Evolutionary conservation across 2,888 invertebrate species (phyloP), one percentile per base, ranked within the genome.

Genomic region (Balanococcus diminutus): DNA sequence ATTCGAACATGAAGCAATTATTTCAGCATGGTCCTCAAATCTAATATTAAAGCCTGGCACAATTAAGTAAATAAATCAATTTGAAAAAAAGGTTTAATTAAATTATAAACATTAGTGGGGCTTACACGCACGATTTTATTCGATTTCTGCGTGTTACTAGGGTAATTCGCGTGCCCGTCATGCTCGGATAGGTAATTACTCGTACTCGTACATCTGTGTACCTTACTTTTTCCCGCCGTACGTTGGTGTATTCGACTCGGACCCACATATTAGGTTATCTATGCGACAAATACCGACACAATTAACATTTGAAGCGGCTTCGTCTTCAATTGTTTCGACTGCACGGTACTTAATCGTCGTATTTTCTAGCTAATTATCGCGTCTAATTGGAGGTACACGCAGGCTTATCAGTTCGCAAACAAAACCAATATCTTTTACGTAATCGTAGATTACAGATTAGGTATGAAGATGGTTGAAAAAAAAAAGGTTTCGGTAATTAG

Each of bases 301-400:
- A 75, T 75, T 75, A 31, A 75, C 75, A n/a, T 32, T 32, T 32
- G 32, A 32, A 75, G n/a, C 75, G 75, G 32, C 32, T 75, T 32
- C 75, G n/a, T 75, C 31, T 75, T 75, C 75, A 75, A 75, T 75
- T 75, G 75, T 75, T 72, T 75, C 75, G n/a, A 75, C 19, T 75
- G 32, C 75, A 75, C 75, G 75, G 32, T 75, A 32, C 32, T 8
- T 75, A 32, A 75, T 31, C 19, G 32, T 75, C n/a, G 32, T 32
- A 32, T 75, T 75, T 75, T 75, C 75, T 75, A n/a, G 75, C 36
- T 75, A 75, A 75, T 75, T 75, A 75, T 75, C 75, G 31, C 75
- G 75, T 75, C n/a, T 75, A 31, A 75, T 31, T 32, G 32, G 32
- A 75, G 61, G 32, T 32, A 75, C 32, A 61, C 8, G n/a, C n/a